Evolutionary conservation across 2,797 vertebrate genomes (phyloP).

Genomic region (Pseudochromis fuscus): DNA sequence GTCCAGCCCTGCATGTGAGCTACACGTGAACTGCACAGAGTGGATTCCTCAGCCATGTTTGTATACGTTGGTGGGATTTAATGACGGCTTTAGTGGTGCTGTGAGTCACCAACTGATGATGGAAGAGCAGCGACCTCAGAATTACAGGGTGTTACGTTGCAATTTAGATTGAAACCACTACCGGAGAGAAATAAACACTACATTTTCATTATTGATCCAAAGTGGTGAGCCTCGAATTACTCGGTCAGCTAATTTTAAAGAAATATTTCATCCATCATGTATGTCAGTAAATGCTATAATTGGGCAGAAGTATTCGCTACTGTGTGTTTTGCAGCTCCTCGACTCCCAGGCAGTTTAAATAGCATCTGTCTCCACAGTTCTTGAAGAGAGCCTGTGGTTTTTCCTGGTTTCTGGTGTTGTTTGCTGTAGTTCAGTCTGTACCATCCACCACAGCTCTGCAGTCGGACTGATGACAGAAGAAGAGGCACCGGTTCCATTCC

Average conservation of each 20-base stretch:
- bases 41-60: conserved; percentile 70
- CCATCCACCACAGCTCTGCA: conserved; percentile 53
- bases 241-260: conserved; percentile 27
- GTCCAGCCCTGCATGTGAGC: conserved; percentile 20
- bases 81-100: conserved; percentile 62
- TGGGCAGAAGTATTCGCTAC: conserved; percentile 17
- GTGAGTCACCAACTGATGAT: conserved; percentile 71
- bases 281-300: conserved; percentile 20
- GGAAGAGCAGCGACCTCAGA: conserved; percentile 61
- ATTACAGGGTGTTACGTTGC: conserved; percentile 71
- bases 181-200: conserved; percentile 25
- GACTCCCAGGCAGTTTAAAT: conserved; percentile 55
- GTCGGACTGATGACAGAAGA: conserved; percentile 50
- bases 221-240: conserved; percentile 22
- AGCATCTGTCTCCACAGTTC: conserved; percentile 23
- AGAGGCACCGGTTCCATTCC: conserved; percentile 33
- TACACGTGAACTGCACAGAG: conserved; percentile 14
- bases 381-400: conserved; percentile 43
- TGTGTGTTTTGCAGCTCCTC: conserved; percentile 16
- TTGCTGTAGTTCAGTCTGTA: conserved; percentile 39
- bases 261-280: conserved; percentile 28
- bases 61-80: conserved; percentile 73
- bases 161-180: conserved; percentile 57
- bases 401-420: conserved; percentile 44
- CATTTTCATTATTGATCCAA: conserved; percentile 29